phyloP scores from a whole-genome alignment of 2,888 invertebrate species.

The Caenorhabditis angaria region DNA sequence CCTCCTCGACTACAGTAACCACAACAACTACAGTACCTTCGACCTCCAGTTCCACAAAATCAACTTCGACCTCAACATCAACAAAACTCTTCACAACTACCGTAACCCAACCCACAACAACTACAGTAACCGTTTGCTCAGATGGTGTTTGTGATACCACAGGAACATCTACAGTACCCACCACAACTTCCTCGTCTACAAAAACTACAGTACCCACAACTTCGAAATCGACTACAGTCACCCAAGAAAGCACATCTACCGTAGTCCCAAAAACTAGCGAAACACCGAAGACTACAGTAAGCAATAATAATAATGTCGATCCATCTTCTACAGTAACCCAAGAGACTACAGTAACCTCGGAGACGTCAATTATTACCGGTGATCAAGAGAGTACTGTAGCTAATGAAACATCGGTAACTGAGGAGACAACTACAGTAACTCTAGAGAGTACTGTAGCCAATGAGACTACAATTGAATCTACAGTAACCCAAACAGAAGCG shows the following conservation, averaged over 20 bases:
- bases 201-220: not conserved
- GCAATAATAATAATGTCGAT: not conserved
- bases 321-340: not conserved
- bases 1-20: not conserved
- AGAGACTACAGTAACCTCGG: not conserved
- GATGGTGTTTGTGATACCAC: too few species aligned
- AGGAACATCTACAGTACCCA: too few species aligned
- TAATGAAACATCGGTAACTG: not conserved
- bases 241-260: not conserved
- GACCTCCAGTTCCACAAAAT: constrained; percentile 1
- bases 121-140: too few species aligned
- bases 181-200: not conserved
- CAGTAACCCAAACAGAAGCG: too few species aligned
- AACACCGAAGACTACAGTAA: too few species aligned
- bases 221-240: too few species aligned
- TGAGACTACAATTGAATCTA: too few species aligned
- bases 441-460: too few species aligned
- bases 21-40: not conserved
- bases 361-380: not conserved
- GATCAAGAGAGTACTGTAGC: not conserved
- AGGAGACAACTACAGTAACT: not conserved
- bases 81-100: not conserved
- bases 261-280: not conserved
- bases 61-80: not conserved
- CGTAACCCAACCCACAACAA: not conserved